Conservation (phyloP, 2,888 invertebrate genomes). For the Caenorhabditis uteleia region DNA sequence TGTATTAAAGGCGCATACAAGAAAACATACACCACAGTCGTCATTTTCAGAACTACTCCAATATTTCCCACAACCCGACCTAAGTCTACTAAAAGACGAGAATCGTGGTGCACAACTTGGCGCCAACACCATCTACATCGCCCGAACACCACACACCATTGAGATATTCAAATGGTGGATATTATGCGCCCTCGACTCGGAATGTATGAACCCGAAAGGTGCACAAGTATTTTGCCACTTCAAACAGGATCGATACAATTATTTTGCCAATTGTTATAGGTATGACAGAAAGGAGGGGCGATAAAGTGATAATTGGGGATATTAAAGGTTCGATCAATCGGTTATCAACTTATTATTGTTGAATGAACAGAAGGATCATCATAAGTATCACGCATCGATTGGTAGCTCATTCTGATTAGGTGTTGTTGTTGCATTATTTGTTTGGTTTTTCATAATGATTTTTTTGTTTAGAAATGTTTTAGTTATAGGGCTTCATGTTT, state of each 20-base stretch:
- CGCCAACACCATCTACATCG: slow-evolving; percentile 15
- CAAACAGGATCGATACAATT: background rate
- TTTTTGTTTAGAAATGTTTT: no score
- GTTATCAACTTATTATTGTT: slow-evolving; percentile 11
- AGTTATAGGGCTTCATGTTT: no score
- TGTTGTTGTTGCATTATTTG: background rate
- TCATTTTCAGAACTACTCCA: slow-evolving; percentile 5
- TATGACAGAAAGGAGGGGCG: no score
- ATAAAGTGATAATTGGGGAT: background rate
- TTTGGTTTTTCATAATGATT: background rate
- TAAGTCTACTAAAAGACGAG: slow-evolving; percentile 7
- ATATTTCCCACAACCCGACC: slow-evolving; percentile 13
- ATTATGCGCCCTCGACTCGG: slow-evolving; percentile 16
- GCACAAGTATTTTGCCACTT: slow-evolving; percentile 10
- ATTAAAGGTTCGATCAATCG: slow-evolving; percentile 19
- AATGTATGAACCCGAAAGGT: slow-evolving; percentile 12
- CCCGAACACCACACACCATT: slow-evolving; percentile 3
- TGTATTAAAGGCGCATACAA: no score
- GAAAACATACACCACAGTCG: no score
- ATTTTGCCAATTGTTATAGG: slow-evolving; percentile 14
- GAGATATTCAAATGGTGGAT: slow-evolving; percentile 20
- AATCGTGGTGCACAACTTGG: slow-evolving; percentile 9
- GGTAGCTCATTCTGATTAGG: no score
- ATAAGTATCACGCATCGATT: slow-evolving; percentile 2
- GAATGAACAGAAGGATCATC: slow-evolving; percentile 6